Percentiles rank a stretch among this genome's conserved stretches.
phyloP scores from a whole-genome alignment of 2,113 vertebrate species.

The Melospiza georgiana region DNA sequence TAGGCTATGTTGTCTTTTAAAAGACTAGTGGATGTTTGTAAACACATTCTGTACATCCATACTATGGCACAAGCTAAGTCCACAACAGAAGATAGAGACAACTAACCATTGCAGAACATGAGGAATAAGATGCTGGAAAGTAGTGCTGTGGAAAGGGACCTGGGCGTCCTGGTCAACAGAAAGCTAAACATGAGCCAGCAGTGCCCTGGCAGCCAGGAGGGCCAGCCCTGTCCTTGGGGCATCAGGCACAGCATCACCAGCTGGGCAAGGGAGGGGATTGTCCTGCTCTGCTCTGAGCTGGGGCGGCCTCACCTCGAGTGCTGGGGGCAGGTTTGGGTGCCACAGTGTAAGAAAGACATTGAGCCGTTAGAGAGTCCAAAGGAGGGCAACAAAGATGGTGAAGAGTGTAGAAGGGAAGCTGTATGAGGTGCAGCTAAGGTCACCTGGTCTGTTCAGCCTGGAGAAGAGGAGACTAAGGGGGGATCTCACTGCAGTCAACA shows the following conservation, averaged over 20 bases:
- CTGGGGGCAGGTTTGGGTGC: no score
- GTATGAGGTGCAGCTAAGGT: fast-evolving
- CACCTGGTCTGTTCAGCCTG: not conserved
- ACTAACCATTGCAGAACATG: not conserved
- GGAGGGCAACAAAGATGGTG: not conserved
- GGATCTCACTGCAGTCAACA: not conserved
- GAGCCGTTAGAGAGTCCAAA: not conserved
- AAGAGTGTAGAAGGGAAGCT: not conserved
- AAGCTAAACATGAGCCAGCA: fast-evolving
- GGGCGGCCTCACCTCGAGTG: fast-evolving
- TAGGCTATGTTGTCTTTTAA: not conserved
- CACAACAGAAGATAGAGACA: not conserved
- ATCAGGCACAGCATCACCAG: not conserved
- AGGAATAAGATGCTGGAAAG: not conserved
- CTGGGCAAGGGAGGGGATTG: fast-evolving
- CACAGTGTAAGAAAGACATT: fast-evolving
- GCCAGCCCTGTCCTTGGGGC: fast-evolving
- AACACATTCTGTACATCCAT: not conserved
- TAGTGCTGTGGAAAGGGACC: not conserved
- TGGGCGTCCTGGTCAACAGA: fast-evolving
- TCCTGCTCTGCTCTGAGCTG: fast-evolving
- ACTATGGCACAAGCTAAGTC: not conserved
- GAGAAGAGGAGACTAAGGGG: not conserved
- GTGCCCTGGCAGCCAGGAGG: not conserved
- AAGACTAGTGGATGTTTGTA: not conserved